Evolutionary conservation across 2,888 invertebrate species (phyloP).

Genomic region (Empis livida): DNA sequence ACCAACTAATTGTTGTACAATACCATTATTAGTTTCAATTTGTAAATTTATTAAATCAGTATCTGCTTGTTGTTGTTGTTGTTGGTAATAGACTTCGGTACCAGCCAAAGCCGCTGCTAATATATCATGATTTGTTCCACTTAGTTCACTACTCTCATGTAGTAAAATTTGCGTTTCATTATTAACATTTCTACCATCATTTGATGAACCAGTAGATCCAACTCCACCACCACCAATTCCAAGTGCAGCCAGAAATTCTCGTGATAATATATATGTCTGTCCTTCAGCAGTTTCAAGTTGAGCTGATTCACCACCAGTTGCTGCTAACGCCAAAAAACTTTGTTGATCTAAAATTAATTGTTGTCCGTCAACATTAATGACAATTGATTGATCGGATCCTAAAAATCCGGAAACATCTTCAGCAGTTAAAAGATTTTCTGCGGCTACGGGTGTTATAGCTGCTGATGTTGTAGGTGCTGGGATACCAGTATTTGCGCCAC

Average conservation of each 20-base stretch:
- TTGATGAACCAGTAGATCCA: neutral
- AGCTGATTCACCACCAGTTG: constrained; percentile 14
- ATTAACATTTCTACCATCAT: constrained; percentile 2
- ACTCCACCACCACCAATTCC: constrained; percentile 7
- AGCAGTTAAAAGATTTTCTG: neutral
- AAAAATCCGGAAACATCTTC: neutral
- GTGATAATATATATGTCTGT: constrained; percentile 20
- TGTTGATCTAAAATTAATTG: constrained; percentile 8
- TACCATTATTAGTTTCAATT: constrained; percentile 16
- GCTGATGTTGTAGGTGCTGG: too few relatives aligned
- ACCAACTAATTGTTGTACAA: constrained; percentile 6
- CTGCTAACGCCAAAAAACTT: constrained; percentile 10
- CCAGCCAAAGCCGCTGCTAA: constrained; percentile 63
- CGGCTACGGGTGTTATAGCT: too few relatives aligned
- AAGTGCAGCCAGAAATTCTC: constrained; percentile 20
- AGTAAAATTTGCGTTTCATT: neutral
- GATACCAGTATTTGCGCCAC: neutral
- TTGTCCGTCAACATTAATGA: constrained; percentile 10
- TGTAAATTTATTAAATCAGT: constrained; percentile 13
- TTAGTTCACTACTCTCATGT: neutral
- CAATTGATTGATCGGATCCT: constrained; percentile 4
- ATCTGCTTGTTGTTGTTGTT: constrained; percentile 39
- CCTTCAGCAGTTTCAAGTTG: constrained; percentile 25
- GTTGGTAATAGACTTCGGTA: constrained; percentile 55
- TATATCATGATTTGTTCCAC: constrained; percentile 49